A percentile compares a stretch with the other conserved stretches of the same genome.
phyloP scores from a whole-genome alignment of 2,797 vertebrate species.

The Diplodus sargus region DNA sequence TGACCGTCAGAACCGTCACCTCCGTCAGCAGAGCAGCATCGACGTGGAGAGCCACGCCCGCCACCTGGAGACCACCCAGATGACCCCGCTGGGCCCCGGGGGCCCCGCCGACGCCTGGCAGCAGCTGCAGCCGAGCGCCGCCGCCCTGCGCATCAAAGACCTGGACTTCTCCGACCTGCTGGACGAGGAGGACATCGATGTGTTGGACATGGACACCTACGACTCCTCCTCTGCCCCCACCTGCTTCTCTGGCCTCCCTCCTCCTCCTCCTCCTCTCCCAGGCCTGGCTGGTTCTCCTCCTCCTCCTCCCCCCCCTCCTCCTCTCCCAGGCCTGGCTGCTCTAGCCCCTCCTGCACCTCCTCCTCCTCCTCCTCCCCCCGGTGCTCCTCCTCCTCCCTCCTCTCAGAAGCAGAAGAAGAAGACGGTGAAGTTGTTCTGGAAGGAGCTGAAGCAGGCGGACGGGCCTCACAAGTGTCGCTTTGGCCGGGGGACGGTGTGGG shows the following conservation, averaged over 20 bases:
- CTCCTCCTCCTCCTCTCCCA: constrained; percentile 59
- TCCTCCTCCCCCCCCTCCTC: constrained; percentile 62
- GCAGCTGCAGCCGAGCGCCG: constrained; percentile 77
- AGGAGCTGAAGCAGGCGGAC: constrained; percentile 90
- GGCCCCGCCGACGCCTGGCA: constrained; percentile 80
- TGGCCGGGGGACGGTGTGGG: constrained; percentile 92
- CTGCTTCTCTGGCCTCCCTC: constrained; percentile 44
- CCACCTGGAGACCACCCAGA: constrained; percentile 83
- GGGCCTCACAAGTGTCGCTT: constrained; percentile 83
- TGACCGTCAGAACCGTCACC: constrained; percentile 54
- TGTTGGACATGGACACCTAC: constrained; percentile 84
- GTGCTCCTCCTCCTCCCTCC: constrained; percentile 32
- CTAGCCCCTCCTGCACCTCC: constrained; percentile 54
- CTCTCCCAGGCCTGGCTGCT: constrained; percentile 33
- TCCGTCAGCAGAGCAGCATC: constrained; percentile 84
- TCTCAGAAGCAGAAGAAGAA: constrained; percentile 87
- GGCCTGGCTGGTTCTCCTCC: constrained; percentile 33
- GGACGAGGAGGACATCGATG: constrained; percentile 94
- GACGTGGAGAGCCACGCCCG: constrained; percentile 84
- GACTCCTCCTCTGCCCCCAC: constrained; percentile 61
- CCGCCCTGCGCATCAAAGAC: constrained; percentile 91
- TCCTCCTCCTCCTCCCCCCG: constrained; percentile 30
- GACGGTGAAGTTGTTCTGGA: constrained; percentile 97
- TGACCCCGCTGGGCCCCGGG: constrained; percentile 82
- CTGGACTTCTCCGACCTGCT: constrained; percentile 96